These are phyloP conservation scores for Paralichthys olivaceus DNA, from an alignment of 2,113 vertebrate species.

Conservation along the genomic window DNA sequence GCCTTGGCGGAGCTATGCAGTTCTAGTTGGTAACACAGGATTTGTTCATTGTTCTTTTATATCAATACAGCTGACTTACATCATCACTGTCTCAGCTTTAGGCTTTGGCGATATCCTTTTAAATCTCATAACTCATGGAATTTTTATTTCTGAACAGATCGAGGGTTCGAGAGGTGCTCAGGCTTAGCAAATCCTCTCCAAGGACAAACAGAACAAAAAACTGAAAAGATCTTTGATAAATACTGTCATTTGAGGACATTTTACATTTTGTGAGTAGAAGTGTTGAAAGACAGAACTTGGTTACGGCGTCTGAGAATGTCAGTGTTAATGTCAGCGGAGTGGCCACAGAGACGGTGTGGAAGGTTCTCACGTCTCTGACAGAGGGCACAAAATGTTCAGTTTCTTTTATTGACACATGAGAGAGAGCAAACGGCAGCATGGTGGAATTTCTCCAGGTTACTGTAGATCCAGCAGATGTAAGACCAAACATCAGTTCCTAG, in stretches of 20 bases:
- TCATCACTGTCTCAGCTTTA: too few relatives aligned
- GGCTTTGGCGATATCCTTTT: neutral
- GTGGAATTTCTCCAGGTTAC: neutral
- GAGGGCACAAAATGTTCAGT: neutral
- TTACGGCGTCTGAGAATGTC: constrained; percentile 41
- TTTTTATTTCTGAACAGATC: too few relatives aligned
- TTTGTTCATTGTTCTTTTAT: too few relatives aligned
- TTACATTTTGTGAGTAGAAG: neutral
- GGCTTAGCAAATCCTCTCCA: neutral
- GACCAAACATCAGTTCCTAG: neutral
- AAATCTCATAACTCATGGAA: too few relatives aligned
- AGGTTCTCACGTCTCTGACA: neutral
- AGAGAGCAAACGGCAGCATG: neutral
- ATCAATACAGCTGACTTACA: too few relatives aligned
- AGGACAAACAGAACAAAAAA: neutral
- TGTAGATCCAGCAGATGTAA: neutral
- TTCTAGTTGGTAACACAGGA: too few relatives aligned
- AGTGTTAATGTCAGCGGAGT: neutral
- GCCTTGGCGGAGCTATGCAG: too few relatives aligned
- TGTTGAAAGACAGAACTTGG: neutral
- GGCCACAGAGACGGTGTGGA: too few relatives aligned
- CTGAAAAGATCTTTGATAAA: neutral
- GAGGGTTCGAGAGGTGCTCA: neutral
- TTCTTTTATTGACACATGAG: neutral
- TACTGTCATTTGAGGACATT: neutral